Base-by-base conservation (phyloP, 1,140 invertebrate species). In the Platyscapa corneri region DNA sequence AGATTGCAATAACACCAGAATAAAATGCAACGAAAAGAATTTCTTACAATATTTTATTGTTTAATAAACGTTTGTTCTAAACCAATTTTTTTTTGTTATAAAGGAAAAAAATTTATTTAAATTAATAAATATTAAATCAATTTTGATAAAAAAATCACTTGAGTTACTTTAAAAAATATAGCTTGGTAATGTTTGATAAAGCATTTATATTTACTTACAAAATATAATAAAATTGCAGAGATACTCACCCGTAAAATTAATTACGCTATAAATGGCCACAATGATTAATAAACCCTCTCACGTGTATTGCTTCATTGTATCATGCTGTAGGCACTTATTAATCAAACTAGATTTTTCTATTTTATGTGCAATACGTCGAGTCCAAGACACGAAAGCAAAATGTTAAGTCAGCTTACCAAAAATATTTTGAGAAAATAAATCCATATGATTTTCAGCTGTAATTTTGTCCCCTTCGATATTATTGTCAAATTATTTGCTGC, bases 221-320 rank as follows among this genome's bases (percentile, higher is more conserved):
- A n/a, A n/a, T n/a, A n/a, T n/a, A n/a, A n/a, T n/a, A 72, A 39
- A 72, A 72, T 12, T 37, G 56, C 49, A 56, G 42, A 70, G 37
- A 77, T 32, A 83, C 82, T 83, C 60, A 83, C 82, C 56, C 1
- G 20, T 18, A 27, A 77, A 65, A 34, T 65, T 46, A 83, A 83
- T 60, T 3, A 8, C 56, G 3, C 16, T 23, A 30, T n/a, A 76
- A 49, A 64, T 3, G 7, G 37, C 64, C 27, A 30, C 82, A 16
- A 77, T 7, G 60, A 65, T 7, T 3, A 49, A 34, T 77, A 64
- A 65, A 65, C 16, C 37, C n/a, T 42, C 39, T 23, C 12, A 42
- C 20, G n/a, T 37, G 39, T 60, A 60, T n/a, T n/a, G 14, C 30
- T 72, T 32, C 53, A 75, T 83, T 75, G 23, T 75, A 49, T 37